A percentile compares a stretch with the other conserved stretches of the same genome.
Evolutionary conservation across 2,888 invertebrate species (phyloP).

Genomic region (Polydrusus pterygomalis): DNA sequence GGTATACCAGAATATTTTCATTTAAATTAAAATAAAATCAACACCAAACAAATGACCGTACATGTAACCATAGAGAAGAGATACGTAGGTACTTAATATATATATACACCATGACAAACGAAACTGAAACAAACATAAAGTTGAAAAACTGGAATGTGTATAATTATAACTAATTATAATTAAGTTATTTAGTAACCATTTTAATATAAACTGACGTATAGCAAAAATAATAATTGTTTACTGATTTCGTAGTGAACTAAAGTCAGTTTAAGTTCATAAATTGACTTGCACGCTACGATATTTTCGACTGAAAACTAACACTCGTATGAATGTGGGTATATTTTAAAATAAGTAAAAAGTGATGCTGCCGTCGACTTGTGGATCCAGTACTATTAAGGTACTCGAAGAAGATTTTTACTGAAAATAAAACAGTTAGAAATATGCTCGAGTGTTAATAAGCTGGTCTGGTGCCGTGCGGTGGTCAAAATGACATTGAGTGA

Average conservation of each 20-base stretch:
- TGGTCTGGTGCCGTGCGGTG: conserved; percentile 3
- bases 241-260: conserved; percentile 19
- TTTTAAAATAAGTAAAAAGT: conserved; percentile 14
- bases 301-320: conserved; percentile 10
- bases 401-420: conserved; percentile 21
- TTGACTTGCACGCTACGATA: conserved; percentile 6
- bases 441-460: conserved; percentile 16
- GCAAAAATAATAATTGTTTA: conserved; percentile 33
- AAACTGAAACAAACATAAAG: conserved; percentile 29
- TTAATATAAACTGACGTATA: conserved; percentile 35
- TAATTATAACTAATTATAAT: conserved; percentile 48
- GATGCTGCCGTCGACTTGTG: conserved; percentile 18
- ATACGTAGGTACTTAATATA: neutral
- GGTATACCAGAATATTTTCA: too few species aligned
- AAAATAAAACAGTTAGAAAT: conserved; percentile 30
- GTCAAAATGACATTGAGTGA: conserved; percentile 24
- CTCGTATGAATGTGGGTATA: neutral
- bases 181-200: conserved; percentile 37
- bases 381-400: conserved; percentile 20
- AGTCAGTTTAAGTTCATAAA: conserved; percentile 14
- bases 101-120: conserved; percentile 1
- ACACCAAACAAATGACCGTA: neutral
- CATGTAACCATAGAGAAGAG: too few species aligned
- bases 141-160: conserved; percentile 52
- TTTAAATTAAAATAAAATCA: too few species aligned